Percentiles rank a stretch among this genome's conserved stretches.
These are phyloP conservation scores for Corydoras maculifer DNA, from an alignment of 2,113 vertebrate species.

Conservation along the genomic window DNA sequence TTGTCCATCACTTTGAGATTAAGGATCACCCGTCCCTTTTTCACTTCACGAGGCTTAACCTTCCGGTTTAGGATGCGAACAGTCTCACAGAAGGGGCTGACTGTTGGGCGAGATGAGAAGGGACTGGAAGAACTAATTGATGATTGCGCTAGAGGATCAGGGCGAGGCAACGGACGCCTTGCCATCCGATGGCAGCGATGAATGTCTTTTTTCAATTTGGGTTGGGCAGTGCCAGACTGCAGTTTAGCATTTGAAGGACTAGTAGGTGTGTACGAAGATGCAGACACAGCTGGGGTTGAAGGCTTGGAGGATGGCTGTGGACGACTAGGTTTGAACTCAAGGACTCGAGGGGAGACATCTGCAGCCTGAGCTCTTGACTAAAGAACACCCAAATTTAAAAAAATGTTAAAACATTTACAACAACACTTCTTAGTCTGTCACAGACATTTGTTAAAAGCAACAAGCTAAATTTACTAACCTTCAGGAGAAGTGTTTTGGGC, in stretches of 20 bases:
- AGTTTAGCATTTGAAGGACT: constrained; percentile 74
- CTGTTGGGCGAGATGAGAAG: constrained; percentile 74
- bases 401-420: too few relatives aligned
- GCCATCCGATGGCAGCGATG: constrained; percentile 95
- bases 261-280: constrained; percentile 54
- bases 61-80: constrained; percentile 95
- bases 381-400: background rate
- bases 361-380: constrained; percentile 40
- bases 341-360: constrained; percentile 72
- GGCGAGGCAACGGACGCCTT: constrained; percentile 83
- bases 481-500: constrained; percentile 83
- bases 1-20: constrained; percentile 96
- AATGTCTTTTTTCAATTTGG: constrained; percentile 96
- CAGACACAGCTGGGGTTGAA: constrained; percentile 32
- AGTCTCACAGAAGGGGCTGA: constrained; percentile 90
- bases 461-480: constrained; percentile 60
- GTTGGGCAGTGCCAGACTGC: constrained; percentile 84
- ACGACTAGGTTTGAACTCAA: constrained; percentile 76
- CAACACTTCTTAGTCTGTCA: too few relatives aligned
- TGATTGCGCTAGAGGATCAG: constrained; percentile 66
- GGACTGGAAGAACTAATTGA: constrained; percentile 48
- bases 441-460: too few relatives aligned
- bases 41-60: constrained; percentile 90
- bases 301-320: constrained; percentile 51
- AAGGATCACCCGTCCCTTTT: constrained; percentile 90